Conservation (phyloP, 2,113 vertebrate genomes). For the Seriola dumerili region DNA sequence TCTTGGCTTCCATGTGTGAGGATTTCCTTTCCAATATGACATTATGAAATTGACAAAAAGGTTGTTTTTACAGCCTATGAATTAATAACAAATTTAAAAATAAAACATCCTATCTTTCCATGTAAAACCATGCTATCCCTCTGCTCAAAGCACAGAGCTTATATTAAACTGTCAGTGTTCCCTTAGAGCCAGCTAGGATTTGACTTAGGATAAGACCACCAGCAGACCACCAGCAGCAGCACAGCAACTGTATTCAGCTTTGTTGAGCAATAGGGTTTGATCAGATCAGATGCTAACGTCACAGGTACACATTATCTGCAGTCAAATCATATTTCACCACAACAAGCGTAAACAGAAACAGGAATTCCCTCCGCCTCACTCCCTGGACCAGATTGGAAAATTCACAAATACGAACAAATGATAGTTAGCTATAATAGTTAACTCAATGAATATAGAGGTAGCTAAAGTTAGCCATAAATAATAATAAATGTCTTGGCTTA, state of each 20-base stretch:
- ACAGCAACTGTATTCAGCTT: constrained; percentile 28
- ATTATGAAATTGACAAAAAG: constrained; percentile 69
- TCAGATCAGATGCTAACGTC: not conserved
- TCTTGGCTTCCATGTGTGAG: constrained; percentile 59
- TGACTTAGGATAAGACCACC: constrained; percentile 31
- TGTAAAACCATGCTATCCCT: constrained; percentile 34
- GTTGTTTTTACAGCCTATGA: constrained; percentile 64
- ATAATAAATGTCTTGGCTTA: not conserved
- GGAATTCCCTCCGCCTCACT: not conserved
- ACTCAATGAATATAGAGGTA: not conserved
- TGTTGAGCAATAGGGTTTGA: not conserved
- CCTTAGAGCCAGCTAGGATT: constrained; percentile 9
- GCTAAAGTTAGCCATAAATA: not conserved
- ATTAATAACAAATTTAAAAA: constrained; percentile 69
- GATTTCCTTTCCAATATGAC: constrained; percentile 75
- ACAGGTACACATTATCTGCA: not conserved
- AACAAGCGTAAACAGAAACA: not conserved
- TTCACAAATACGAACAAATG: not conserved
- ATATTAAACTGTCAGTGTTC: constrained; percentile 37
- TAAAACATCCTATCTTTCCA: constrained; percentile 55
- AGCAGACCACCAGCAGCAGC: constrained; percentile 15
- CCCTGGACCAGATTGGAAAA: not conserved
- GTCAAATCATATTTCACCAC: constrained; percentile 1
- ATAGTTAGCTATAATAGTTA: not conserved
- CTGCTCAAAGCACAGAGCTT: constrained; percentile 37